Evolutionary conservation across 1,140 invertebrate genomes (phyloP).

Genomic region (Drosophila mojavensis): DNA sequence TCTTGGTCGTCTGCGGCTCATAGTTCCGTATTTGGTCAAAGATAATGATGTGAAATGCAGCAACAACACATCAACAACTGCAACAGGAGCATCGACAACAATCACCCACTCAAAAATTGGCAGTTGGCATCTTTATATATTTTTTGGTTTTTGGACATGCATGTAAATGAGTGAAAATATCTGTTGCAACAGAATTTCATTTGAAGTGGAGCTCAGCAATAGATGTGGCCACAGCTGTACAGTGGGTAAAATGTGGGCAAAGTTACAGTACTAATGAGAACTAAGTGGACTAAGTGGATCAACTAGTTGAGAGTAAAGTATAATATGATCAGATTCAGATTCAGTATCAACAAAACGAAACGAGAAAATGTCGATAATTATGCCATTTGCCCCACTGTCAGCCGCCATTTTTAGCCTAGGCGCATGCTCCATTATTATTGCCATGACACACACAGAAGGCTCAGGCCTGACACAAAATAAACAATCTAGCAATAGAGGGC

Average conservation of each 20-base stretch:
- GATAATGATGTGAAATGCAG: constrained; percentile 81
- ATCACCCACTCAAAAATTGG: constrained; percentile 78
- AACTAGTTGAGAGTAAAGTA: too few species aligned
- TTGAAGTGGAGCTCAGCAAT: constrained; percentile 36
- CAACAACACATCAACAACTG: constrained; percentile 33
- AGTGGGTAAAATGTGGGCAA: too few species aligned
- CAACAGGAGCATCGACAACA: constrained; percentile 49
- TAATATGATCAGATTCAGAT: too few species aligned
- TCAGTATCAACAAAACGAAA: too few species aligned
- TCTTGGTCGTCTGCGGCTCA: constrained; percentile 11
- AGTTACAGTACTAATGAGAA: too few species aligned
- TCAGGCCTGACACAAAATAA: not conserved
- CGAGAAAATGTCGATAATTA: too few species aligned
- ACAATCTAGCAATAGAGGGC: not conserved
- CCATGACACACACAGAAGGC: constrained; percentile 49
- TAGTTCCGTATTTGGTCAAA: constrained; percentile 82
- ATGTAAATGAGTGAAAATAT: constrained; percentile 82
- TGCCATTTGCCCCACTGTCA: too few species aligned
- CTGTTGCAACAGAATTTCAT: constrained; percentile 63
- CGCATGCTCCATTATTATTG: constrained; percentile 64
- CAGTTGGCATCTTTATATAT: constrained; percentile 20
- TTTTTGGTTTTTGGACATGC: constrained; percentile 16
- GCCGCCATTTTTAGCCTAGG: not conserved
- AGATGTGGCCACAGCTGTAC: constrained; percentile 16
- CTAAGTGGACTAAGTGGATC: too few species aligned